A percentile compares a stretch with the other conserved stretches of the same genome.
Evolutionary conservation across 2,113 vertebrate genomes (phyloP).

Genomic region (Chaetops frenatus): DNA sequence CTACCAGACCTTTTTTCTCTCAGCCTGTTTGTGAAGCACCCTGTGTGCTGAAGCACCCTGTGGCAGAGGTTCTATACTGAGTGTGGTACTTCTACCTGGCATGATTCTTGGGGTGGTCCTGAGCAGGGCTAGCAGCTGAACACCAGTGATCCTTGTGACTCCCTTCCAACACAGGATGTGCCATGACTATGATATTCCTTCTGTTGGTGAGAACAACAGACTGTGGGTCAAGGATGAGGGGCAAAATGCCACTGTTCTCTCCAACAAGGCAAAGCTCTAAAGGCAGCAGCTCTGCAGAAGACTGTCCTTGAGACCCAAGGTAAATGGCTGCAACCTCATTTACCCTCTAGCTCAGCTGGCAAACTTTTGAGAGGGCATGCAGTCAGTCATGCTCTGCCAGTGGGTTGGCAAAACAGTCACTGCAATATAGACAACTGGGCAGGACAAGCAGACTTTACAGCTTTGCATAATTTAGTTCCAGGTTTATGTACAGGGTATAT

Average conservation of each 20-base stretch:
- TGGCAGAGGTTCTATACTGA: not conserved
- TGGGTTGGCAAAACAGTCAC: not conserved
- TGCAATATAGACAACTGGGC: not conserved
- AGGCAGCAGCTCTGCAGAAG: not conserved
- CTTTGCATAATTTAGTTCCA: not conserved
- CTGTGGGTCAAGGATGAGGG: not conserved
- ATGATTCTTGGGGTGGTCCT: not conserved
- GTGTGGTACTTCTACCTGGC: accelerated
- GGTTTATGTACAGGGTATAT: not conserved
- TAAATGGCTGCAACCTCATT: not conserved
- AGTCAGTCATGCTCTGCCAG: not conserved
- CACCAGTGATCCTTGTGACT: too few species aligned
- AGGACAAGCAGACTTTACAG: not conserved
- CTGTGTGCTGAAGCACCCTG: not conserved
- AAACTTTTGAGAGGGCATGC: not conserved
- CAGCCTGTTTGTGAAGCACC: too few species aligned
- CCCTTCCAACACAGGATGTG: not conserved
- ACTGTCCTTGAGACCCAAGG: not conserved
- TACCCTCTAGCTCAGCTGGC: not conserved
- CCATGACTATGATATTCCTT: not conserved
- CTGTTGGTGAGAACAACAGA: not conserved
- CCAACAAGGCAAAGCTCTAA: not conserved
- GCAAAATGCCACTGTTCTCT: not conserved
- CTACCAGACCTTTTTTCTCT: not conserved
- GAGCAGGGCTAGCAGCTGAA: not conserved